Percentiles rank a stretch among this genome's conserved stretches.
Evolutionary conservation across 2,797 vertebrate genomes (phyloP).

Genomic region (Artibeus lituratus): DNA sequence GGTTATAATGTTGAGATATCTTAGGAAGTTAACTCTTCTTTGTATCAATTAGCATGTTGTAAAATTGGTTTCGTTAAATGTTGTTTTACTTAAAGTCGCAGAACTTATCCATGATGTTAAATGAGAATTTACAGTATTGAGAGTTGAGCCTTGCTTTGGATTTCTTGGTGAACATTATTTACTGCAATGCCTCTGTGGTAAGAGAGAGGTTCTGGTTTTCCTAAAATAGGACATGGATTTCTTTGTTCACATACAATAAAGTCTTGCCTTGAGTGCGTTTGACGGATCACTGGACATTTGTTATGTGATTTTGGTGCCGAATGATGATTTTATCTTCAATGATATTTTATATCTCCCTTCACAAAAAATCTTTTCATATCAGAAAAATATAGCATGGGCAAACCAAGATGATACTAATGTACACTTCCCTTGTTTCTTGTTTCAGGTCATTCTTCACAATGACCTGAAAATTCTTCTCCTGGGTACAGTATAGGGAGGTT

Average conservation of each 20-base stretch:
- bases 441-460: neutral
- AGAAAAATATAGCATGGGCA: neutral
- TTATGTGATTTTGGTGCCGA: neutral
- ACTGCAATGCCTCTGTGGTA: neutral
- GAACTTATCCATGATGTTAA: neutral
- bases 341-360: neutral
- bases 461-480: neutral
- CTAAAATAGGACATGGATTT: constrained; percentile 26
- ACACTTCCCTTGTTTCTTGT: neutral
- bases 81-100: neutral
- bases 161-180: constrained; percentile 15
- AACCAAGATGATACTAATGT: neutral
- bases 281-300: neutral
- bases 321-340: constrained; percentile 7
- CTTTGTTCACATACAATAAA: neutral
- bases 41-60: neutral
- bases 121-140: neutral
- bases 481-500: neutral
- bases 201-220: neutral
- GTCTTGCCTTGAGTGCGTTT: neutral
- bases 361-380: neutral
- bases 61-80: neutral
- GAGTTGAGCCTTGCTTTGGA: neutral
- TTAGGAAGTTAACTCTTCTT: neutral
- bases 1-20: neutral